Base-by-base conservation (phyloP, 2,888 invertebrate genomes). In the Maniola hyperantus region DNA sequence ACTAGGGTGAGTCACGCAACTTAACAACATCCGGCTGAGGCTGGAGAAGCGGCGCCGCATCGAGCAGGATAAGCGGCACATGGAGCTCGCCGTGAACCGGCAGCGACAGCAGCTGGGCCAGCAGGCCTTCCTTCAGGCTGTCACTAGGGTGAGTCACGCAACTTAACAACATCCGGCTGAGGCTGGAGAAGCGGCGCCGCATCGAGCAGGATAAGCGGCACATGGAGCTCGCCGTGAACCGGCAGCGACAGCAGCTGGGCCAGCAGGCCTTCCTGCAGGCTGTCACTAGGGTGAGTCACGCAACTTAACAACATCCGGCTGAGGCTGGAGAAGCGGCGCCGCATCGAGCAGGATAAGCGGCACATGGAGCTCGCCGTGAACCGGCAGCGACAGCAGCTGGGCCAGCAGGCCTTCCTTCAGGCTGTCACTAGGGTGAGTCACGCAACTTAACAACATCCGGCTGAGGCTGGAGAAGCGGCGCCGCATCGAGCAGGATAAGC, bases 231-330 rank as follows among this genome's bases (percentile, higher is more conserved):
- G 96, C 97, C 54, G 95, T 97, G 88, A 95, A 94, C 78, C 95
- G 96, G 76, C 97, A 98, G 83, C 93, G 98, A 70, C 97, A 98
- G 84, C 97, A 97, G 89, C 94, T 98, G 63, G 97, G 98, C 36
- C 98, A 98, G 85, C 97, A 97, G 73, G 98, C 98, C 6, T 98
- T 98, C 26, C 92, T 98, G 72, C 97, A 97, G 87, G 97, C 97
- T 69, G 96, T 97, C 73, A 95, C 96, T 60, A 95, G 96, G 95
- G 97, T 96, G 87, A 89, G 91, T 34, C 62, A 95, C 96, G 20
- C 97, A 99, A 83, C 91, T 99, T 69, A 96, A 96, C 81, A 97
- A 97, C 80, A 97, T 99, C 74, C 94, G 97, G 69, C 93, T 98
- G 87, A 97, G 98, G 91, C 91, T 99, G 72, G 99, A 99, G 91